These are phyloP conservation scores for Omphaloscelis lunosa DNA, from an alignment of 2,888 invertebrate genomes.

Conservation along the genomic window DNA sequence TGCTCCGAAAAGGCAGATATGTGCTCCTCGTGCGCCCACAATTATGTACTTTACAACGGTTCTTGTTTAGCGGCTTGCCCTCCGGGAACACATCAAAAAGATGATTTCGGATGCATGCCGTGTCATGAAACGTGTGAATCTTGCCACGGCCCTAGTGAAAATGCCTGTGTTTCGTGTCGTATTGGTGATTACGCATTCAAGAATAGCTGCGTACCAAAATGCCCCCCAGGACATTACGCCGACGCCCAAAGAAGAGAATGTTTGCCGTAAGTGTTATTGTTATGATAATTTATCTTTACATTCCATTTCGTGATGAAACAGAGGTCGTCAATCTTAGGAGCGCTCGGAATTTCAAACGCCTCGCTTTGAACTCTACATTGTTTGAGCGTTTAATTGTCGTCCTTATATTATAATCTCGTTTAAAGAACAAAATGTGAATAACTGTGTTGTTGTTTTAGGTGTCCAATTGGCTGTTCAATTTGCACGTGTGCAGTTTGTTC, in stretches of 20 bases:
- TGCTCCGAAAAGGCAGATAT: constrained; percentile 96
- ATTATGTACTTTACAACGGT: constrained; percentile 95
- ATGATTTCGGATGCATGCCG: constrained; percentile 95
- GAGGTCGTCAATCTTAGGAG: constrained; percentile 66
- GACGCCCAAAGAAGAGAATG: constrained; percentile 95
- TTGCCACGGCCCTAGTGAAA: constrained; percentile 94
- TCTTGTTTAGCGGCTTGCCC: constrained; percentile 97
- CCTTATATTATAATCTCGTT: constrained; percentile 54
- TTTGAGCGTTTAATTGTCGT: constrained; percentile 62
- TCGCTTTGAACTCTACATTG: constrained; percentile 59
- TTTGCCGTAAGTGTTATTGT: constrained; percentile 88
- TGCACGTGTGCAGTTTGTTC: constrained; percentile 94
- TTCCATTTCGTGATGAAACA: constrained; percentile 68
- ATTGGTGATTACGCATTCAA: constrained; percentile 93
- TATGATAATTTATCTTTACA: constrained; percentile 73
- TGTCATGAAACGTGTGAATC: constrained; percentile 95
- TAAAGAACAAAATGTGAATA: constrained; percentile 47
- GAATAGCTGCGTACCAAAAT: constrained; percentile 93
- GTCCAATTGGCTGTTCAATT: constrained; percentile 94
- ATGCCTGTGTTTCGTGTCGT: constrained; percentile 95
- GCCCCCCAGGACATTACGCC: constrained; percentile 93
- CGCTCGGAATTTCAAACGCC: constrained; percentile 62
- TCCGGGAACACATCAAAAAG: constrained; percentile 95
- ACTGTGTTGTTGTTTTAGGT: constrained; percentile 83
- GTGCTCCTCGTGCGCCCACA: constrained; percentile 97